Percentiles rank a stretch among this genome's conserved stretches.
phyloP scores from a whole-genome alignment of 2,888 invertebrate genomes.

The Nomada fabriciana region DNA sequence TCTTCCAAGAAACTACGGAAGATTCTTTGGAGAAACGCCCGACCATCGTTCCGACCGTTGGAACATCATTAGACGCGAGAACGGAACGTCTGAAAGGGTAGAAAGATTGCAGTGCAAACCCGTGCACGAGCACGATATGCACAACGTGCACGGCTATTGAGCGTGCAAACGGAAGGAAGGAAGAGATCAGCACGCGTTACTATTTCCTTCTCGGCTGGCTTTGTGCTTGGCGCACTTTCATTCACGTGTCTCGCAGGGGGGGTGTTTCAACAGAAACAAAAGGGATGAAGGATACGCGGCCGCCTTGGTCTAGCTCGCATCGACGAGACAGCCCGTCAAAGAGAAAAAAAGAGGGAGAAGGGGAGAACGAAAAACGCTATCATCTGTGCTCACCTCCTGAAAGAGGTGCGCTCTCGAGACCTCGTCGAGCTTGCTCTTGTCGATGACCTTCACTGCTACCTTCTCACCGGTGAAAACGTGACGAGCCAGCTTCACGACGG shows the following conservation, averaged over 20 bases:
- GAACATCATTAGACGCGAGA: not conserved
- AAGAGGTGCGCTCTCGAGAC: conserved; percentile 98
- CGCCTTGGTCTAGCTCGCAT: conserved; percentile 19
- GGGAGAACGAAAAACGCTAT: conserved; percentile 5
- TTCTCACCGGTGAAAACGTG: conserved; percentile 99
- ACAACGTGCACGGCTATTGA: conserved; percentile 8
- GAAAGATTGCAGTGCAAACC: not conserved
- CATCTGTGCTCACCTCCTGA: conserved; percentile 90
- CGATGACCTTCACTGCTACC: conserved; percentile 99
- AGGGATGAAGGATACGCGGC: conserved; percentile 22
- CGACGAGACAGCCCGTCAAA: not conserved
- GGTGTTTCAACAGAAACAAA: conserved; percentile 21
- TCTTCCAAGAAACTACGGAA: not conserved
- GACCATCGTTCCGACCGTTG: not conserved
- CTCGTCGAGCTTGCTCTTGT: conserved; percentile 98
- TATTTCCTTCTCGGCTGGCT: conserved; percentile 43
- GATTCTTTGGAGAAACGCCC: not conserved
- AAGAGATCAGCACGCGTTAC: conserved; percentile 44
- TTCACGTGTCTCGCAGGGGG: conserved; percentile 28
- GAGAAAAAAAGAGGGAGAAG: not conserved
- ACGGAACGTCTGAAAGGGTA: not conserved
- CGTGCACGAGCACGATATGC: not conserved
- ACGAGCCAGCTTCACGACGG: conserved; percentile 98
- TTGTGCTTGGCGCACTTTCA: conserved; percentile 13
- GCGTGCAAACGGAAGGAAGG: conserved; percentile 37